Evolutionary conservation across 2,797 vertebrate species (phyloP), one percentile per base, ranked within the genome.

Genomic region (Ciconia nigra): DNA sequence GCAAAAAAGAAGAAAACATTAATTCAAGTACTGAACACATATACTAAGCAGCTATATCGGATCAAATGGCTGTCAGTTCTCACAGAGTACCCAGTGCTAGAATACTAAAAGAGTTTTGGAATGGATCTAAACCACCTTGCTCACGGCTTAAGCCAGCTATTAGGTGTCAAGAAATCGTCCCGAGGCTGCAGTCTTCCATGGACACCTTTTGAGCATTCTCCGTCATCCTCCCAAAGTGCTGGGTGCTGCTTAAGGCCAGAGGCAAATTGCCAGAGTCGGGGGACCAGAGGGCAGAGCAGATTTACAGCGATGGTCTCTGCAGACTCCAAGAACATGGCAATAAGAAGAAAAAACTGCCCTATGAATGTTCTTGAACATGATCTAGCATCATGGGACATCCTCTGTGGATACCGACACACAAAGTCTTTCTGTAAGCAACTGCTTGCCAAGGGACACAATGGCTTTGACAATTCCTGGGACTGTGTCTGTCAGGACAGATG

Each of bases 1-100:
- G 54, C 51, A 92, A 78, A 92, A n/a, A 31, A 63, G 35, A 89
- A 62, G 52, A 92, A 97, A 92, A 91, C 52, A 90, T 85, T 86
- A 93, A 94, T 87, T 90, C 70, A 94, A 63, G 54, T 26, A 66
- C 59, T 67, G 93, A 91, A 59, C 63, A 55, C 21, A 57, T 58
- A 59, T 1, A 69, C 65, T 37, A 21, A 92, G 83, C 55, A 84
- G 28, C 69, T 77, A 9, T 20, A 69, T 33, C 5, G 28, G 41
- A 24, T 54, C 61, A 78, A 86, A 80, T 6, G 71, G 66, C 61
- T 89, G 83, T 11, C 70, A 82, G 80, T 59, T 87, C 54, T 37
- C 28, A 39, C 37, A 61, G 37, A 21, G 25, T 10, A 73, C 11
- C 79, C 57, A 44, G 25, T 5, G 5, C 62, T 66, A 35, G 29